A percentile compares a stretch with the other conserved stretches of the same genome.
Conservation (phyloP, 92 coral and sea anemone species). For the Phenganax subtilis region DNA sequence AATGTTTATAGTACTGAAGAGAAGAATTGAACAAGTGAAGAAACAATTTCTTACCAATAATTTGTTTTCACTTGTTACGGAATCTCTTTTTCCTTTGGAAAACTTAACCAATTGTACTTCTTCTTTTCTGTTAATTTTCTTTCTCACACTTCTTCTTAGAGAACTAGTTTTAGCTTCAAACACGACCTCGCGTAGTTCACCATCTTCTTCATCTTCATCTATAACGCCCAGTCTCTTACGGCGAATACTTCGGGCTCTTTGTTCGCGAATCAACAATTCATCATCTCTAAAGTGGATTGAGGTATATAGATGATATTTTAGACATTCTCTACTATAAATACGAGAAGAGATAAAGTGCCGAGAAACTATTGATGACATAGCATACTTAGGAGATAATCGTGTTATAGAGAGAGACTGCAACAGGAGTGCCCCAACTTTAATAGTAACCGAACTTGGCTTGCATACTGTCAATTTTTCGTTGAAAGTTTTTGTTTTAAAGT, state of each 20-base stretch:
- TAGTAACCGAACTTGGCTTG: no score
- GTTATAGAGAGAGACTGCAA: no score
- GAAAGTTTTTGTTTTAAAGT: no score
- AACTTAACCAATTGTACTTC: slow-evolving; percentile 27
- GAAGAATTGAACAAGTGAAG: background rate
- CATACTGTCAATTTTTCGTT: no score
- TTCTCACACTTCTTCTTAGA: slow-evolving; percentile 18
- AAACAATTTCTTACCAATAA: slow-evolving; percentile 11
- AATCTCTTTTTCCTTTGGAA: slow-evolving; percentile 10
- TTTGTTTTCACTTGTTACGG: slow-evolving; percentile 13
- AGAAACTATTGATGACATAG: no score
- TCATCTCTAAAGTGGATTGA: slow-evolving; percentile 25
- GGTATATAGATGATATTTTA: background rate
- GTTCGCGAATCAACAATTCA: slow-evolving; percentile 27
- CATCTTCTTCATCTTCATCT: slow-evolving; percentile 27
- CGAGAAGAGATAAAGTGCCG: background rate
- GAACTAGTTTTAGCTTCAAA: slow-evolving; percentile 30
- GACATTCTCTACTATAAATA: background rate
- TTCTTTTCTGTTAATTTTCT: slow-evolving; percentile 9
- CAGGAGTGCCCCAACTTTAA: no score
- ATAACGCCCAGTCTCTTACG: slow-evolving; percentile 30
- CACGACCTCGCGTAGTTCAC: slow-evolving; percentile 19
- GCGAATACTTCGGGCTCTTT: slow-evolving; percentile 29
- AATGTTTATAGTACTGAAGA: background rate
- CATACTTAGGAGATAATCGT: no score